phyloP scores from a whole-genome alignment of 2,888 invertebrate species.

The Sinelater perroti region DNA sequence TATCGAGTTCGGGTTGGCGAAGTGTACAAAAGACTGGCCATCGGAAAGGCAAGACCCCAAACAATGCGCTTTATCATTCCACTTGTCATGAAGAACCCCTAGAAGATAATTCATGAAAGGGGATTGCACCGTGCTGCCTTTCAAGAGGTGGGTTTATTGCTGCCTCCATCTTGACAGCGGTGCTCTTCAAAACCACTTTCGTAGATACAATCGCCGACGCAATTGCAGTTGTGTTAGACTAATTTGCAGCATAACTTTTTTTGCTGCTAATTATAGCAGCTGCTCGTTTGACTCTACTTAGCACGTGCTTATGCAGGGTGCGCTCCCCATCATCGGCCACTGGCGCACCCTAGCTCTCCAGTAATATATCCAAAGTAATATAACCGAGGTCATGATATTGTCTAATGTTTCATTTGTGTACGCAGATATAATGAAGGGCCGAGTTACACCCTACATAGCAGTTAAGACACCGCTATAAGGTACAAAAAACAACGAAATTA shows the following conservation, averaged over 20 bases:
- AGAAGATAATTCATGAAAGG: conserved; percentile 31
- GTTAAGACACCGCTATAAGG: conserved; percentile 9
- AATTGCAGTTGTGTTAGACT: too few relatives aligned
- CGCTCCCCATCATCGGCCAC: background rate
- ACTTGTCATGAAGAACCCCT: conserved; percentile 34
- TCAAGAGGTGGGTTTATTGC: conserved; percentile 24
- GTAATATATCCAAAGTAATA: conserved; percentile 17
- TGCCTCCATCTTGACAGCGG: background rate
- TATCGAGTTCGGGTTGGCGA: conserved; percentile 11
- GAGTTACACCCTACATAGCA: background rate
- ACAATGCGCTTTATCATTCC: conserved; percentile 35
- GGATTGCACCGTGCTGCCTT: conserved; percentile 6
- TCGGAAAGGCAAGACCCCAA: conserved; percentile 33
- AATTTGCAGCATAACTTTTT: too few relatives aligned
- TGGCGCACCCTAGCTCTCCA: background rate
- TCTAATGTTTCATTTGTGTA: conserved; percentile 13
- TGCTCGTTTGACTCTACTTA: too few relatives aligned
- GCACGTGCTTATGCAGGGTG: background rate
- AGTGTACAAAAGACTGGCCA: conserved; percentile 29
- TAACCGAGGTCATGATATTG: conserved; percentile 16
- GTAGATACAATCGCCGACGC: too few relatives aligned
- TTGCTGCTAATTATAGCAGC: too few relatives aligned
- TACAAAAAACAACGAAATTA: conserved; percentile 22
- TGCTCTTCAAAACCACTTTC: conserved; percentile 11
- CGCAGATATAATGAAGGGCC: conserved; percentile 15